A percentile compares a stretch with the other conserved stretches of the same genome.
These are phyloP conservation scores for Virgularia gustaviana DNA, from an alignment of 92 coral and sea anemone species.

Conservation along the genomic window DNA sequence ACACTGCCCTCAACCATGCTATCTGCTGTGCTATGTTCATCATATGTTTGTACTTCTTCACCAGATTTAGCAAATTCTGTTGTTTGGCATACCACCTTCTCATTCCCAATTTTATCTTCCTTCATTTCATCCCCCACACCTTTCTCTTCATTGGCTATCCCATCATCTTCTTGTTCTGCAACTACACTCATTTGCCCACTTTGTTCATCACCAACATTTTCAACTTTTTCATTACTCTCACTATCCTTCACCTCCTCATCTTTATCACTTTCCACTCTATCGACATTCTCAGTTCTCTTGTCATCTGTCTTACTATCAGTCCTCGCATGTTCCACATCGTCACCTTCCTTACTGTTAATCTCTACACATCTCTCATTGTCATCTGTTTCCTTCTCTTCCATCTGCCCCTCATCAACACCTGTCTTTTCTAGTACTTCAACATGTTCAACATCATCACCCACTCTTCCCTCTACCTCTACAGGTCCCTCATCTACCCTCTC, in stretches of 20 bases:
- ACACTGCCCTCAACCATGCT: too few relatives aligned
- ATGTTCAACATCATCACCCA: constrained; percentile 41
- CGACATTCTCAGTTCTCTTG: constrained; percentile 16
- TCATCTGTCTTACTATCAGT: constrained; percentile 27
- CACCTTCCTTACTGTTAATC: constrained; percentile 26
- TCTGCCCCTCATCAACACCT: background rate
- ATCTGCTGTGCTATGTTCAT: too few relatives aligned
- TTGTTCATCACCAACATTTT: constrained; percentile 7
- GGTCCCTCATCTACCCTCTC: constrained; percentile 62
- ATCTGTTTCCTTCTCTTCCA: constrained; percentile 57
- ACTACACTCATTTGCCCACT: background rate
- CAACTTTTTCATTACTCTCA: constrained; percentile 42
- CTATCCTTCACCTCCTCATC: constrained; percentile 34
- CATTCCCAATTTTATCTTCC: background rate
- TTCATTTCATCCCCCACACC: constrained; percentile 25
- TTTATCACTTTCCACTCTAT: background rate
- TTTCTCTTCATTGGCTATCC: constrained; percentile 25
- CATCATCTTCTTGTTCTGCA: constrained; percentile 52
- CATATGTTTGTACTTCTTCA: too few relatives aligned
- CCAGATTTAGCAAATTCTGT: too few relatives aligned
- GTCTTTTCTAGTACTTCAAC: constrained; percentile 10
- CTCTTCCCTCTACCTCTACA: constrained; percentile 66
- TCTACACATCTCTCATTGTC: constrained; percentile 33
- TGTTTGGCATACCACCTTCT: too few relatives aligned
- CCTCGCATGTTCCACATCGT: constrained; percentile 37